Evolutionary conservation across 2,888 invertebrate genomes (phyloP).

Genomic region (Scaptomyza reducta): DNA sequence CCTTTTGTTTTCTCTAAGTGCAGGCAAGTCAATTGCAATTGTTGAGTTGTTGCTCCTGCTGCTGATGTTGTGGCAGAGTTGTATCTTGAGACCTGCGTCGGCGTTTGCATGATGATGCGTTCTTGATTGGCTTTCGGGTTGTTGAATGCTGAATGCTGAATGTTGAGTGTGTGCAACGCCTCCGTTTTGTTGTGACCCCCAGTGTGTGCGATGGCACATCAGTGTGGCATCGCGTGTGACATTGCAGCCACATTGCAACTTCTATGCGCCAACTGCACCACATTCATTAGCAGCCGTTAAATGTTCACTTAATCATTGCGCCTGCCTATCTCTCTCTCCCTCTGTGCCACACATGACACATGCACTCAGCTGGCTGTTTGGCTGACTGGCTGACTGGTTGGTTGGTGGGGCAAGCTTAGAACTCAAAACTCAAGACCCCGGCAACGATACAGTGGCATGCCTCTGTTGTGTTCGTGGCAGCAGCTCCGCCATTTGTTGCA

Average conservation of each 20-base stretch:
- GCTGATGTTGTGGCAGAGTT: conserved; percentile 30
- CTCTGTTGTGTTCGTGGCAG: conserved; percentile 47
- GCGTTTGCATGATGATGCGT: conserved; percentile 41
- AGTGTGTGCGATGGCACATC: conserved; percentile 35
- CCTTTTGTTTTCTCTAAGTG: not conserved
- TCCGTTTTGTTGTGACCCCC: conserved; percentile 71
- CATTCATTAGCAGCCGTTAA: conserved; percentile 79
- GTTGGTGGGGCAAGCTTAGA: conserved; percentile 42
- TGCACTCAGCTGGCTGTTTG: conserved; percentile 40
- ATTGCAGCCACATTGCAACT: conserved; percentile 60
- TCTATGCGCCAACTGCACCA: conserved; percentile 61
- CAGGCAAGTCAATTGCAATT: conserved; percentile 40
- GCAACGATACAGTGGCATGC: conserved; percentile 49
- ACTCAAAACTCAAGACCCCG: conserved; percentile 46
- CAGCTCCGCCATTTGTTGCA: conserved; percentile 56
- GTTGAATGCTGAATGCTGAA: conserved; percentile 9
- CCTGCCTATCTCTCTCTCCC: conserved; percentile 26
- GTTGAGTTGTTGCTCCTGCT: conserved; percentile 38
- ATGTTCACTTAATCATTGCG: conserved; percentile 75
- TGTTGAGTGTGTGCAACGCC: conserved; percentile 45
- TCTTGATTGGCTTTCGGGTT: conserved; percentile 58
- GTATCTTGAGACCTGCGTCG: conserved; percentile 22
- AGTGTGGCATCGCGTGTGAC: conserved; percentile 72
- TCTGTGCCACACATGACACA: conserved; percentile 35
- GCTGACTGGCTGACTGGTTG: not conserved